Evolutionary conservation across 2,113 vertebrate species (phyloP).

Genomic region (Seriola dumerili): DNA sequence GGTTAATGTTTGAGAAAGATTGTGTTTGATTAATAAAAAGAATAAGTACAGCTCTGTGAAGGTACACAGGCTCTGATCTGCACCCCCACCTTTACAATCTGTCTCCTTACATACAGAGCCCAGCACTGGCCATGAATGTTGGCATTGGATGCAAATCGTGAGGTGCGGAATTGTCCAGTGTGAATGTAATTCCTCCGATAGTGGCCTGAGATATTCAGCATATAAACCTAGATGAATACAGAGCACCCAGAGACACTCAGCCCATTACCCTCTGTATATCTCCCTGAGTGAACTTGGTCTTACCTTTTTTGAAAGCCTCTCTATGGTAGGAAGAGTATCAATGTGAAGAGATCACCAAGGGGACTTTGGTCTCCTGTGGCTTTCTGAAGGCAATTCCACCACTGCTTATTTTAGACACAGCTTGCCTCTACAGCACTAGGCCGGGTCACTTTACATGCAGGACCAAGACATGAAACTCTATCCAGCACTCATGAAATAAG

Average conservation of each 20-base stretch:
- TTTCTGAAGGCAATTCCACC: slow-evolving; percentile 69
- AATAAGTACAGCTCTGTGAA: not conserved
- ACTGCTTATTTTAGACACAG: slow-evolving; percentile 77
- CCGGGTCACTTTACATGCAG: slow-evolving; percentile 76
- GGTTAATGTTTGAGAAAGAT: not conserved
- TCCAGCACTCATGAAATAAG: slow-evolving; percentile 76
- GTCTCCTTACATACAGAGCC: not conserved
- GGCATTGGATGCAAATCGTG: not conserved
- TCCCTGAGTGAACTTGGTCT: slow-evolving; percentile 47
- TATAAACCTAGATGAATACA: slow-evolving; percentile 17
- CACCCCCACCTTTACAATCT: accelerated
- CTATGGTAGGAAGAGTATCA: slow-evolving; percentile 64
- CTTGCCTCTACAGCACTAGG: slow-evolving; percentile 55
- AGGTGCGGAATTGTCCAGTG: slow-evolving; percentile 17
- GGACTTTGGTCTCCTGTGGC: slow-evolving; percentile 69
- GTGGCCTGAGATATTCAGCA: not conserved
- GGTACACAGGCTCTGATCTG: not conserved
- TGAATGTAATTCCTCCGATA: slow-evolving; percentile 29
- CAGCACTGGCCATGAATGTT: not conserved
- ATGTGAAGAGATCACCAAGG: slow-evolving; percentile 63
- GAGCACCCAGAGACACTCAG: slow-evolving; percentile 15
- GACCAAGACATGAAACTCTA: slow-evolving; percentile 67
- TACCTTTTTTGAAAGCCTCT: slow-evolving; percentile 68
- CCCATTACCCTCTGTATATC: slow-evolving; percentile 55
- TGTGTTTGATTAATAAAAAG: not conserved